Base-by-base conservation (phyloP, 2,888 invertebrate genomes). In the Palloptera scutellata region DNA sequence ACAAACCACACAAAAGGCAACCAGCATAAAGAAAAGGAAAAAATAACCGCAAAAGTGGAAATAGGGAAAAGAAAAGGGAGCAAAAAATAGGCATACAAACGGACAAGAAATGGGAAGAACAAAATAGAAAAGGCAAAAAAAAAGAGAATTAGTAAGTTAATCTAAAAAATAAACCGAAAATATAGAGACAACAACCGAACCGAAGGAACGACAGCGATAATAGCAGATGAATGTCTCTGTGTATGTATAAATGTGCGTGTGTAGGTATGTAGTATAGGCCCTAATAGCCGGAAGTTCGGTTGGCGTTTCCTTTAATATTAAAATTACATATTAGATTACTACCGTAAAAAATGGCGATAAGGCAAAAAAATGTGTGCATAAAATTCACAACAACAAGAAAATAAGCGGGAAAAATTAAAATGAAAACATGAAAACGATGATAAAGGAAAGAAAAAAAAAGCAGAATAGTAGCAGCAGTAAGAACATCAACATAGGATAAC, bases 121-220 rank as follows among this genome's bases (percentile, higher is more conserved):
- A 30, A 19, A 57, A 8, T 5, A 57, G 10, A 30, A 57, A 57
- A 57, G n/a, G 17, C 9, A 51, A n/a, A 41, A 63, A 52, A 63
- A 65, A 65, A 17, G 41, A 43, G 67, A 43, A 67, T 70, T 70
- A 70, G 67, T 62, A 60, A 69, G 66, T 69, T 69, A 69, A 69
- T 69, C 66, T 64, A 57, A 43, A 55, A 59, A 41, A 30, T 17
- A 43, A 4, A 13, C 10, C 43, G 52, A 41, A 54, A 41, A 42
- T n/a, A 61, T 30, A 30, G 6, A 30, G 30, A 30, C 30, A 30
- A 30, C 30, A 30, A 30, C 30, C n/a, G n/a, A 30, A 30, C 30
- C 2, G 6, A 4, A 6, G 6, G 30, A 30, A 30, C 30, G 30
- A 30, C 30, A 30, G 6, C 30, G 30, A 6, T n/a, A n/a, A n/a